These are phyloP conservation scores for Doryteuthis pealeii DNA, from an alignment of 1,140 invertebrate genomes.

Conservation along the genomic window DNA sequence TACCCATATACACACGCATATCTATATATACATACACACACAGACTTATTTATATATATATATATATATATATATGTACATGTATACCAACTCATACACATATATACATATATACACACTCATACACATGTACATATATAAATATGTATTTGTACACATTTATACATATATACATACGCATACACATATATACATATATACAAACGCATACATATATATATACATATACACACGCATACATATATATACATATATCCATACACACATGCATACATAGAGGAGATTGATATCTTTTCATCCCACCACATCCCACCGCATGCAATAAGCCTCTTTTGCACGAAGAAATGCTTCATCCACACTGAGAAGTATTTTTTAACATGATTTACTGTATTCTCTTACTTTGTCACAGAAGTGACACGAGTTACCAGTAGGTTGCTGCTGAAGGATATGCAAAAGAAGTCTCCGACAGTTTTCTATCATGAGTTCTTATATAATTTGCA, in stretches of 20 bases:
- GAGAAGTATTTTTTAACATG: too few species aligned
- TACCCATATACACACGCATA: neutral
- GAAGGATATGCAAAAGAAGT: too few species aligned
- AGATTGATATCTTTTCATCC: too few species aligned
- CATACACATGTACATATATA: neutral
- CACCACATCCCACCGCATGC: too few species aligned
- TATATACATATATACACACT: neutral
- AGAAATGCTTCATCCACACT: too few species aligned
- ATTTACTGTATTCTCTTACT: too few species aligned
- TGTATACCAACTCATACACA: neutral
- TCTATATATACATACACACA: neutral
- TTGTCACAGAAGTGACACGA: too few species aligned
- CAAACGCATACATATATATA: neutral
- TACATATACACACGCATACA: neutral
- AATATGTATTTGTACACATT: neutral
- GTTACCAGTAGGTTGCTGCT: too few species aligned
- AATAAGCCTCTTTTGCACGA: too few species aligned
- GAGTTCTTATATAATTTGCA: too few species aligned
- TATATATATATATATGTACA: neutral
- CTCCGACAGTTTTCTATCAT: too few species aligned
- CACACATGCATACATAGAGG: neutral
- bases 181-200: neutral
- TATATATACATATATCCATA: neutral
- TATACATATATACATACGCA: neutral
- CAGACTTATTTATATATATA: neutral